These are phyloP conservation scores for Acanthosoma haemorrhoidale DNA, from an alignment of 2,888 invertebrate species.

Conservation along the genomic window DNA sequence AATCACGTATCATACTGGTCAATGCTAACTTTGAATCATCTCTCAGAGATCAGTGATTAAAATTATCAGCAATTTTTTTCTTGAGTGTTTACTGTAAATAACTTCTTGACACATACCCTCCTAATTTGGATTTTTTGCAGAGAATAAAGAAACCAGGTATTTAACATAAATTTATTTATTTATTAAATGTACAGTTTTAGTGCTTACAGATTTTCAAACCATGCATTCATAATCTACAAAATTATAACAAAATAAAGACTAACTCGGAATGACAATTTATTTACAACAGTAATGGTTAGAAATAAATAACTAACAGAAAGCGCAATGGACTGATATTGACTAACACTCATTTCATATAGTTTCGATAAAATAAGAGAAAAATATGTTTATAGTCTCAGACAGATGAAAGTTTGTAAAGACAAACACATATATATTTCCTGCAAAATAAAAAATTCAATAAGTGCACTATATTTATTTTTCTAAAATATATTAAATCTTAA, in stretches of 20 bases:
- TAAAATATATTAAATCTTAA: background rate
- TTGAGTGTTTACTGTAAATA: no score
- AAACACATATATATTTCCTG: no score
- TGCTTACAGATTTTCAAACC: conserved; percentile 14
- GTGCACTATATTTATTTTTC: background rate
- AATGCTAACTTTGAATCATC: no score
- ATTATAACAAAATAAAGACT: conserved; percentile 7
- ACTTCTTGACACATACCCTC: no score
- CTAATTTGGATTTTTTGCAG: no score
- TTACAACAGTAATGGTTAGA: conserved; percentile 13
- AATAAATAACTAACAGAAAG: background rate
- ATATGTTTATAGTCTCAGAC: no score
- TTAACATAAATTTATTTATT: conserved; percentile 11
- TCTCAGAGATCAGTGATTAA: no score
- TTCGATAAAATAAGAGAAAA: no score
- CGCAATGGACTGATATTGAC: background rate
- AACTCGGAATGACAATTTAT: conserved; percentile 22
- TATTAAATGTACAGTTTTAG: conserved; percentile 25
- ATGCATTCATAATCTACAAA: conserved; percentile 12
- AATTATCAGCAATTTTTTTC: no score
- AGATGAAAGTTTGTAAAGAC: no score
- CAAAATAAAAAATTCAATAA: background rate
- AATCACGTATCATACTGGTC: no score
- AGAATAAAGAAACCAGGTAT: background rate
- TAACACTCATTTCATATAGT: background rate